These are phyloP conservation scores for Prietella phreatophila DNA, from an alignment of 2,113 vertebrate species.

Conservation along the genomic window DNA sequence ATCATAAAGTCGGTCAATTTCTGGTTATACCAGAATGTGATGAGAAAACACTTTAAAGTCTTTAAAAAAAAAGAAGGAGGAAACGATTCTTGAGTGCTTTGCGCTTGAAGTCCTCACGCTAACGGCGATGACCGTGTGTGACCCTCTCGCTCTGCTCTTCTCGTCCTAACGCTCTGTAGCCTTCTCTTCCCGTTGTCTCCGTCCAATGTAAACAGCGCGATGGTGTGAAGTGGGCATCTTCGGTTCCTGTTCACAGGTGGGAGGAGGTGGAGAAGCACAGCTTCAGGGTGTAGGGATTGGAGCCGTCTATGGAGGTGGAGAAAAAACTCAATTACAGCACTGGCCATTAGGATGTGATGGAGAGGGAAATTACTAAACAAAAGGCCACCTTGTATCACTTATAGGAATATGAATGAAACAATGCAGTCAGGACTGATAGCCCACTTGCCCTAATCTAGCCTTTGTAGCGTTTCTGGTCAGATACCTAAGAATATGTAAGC, in stretches of 20 bases:
- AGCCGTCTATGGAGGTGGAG: conserved; percentile 82
- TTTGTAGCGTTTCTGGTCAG: background rate
- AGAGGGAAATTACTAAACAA: background rate
- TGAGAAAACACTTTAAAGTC: conserved; percentile 5
- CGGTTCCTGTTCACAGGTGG: conserved; percentile 78
- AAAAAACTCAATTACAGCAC: conserved; percentile 19
- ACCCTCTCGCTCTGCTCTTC: background rate
- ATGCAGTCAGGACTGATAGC: background rate
- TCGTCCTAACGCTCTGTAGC: background rate
- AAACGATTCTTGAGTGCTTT: conserved; percentile 39
- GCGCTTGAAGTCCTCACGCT: conserved; percentile 41
- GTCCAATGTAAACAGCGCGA: conserved; percentile 36
- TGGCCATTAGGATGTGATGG: background rate
- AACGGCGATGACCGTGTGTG: background rate
- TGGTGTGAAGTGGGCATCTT: conserved; percentile 16
- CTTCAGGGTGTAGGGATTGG: conserved; percentile 96
- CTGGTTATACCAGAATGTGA: conserved; percentile 25
- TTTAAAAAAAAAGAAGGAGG: conserved; percentile 4
- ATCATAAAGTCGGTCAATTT: conserved; percentile 16
- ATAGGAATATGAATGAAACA: background rate
- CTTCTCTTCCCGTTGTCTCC: background rate
- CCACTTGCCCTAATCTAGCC: background rate
- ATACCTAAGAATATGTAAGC: background rate
- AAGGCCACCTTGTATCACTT: background rate
- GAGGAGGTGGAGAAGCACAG: conserved; percentile 98